Evolutionary conservation across 2,888 invertebrate genomes (phyloP).

Genomic region (Thecocarcelia acutangulata): DNA sequence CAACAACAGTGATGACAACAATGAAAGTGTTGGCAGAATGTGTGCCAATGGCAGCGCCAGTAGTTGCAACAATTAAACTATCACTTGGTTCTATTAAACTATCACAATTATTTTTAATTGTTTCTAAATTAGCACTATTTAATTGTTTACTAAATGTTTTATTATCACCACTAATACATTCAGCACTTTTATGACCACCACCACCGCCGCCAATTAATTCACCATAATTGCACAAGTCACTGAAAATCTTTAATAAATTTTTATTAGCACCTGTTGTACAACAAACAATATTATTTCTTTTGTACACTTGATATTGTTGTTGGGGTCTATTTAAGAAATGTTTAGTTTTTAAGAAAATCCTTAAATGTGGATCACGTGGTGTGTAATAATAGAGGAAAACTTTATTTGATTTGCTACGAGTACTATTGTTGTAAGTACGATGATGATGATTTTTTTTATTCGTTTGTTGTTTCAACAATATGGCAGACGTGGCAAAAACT

Average conservation of each 20-base stretch:
- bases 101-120: constrained; percentile 61
- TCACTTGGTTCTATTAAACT: constrained; percentile 51
- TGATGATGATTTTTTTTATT: constrained; percentile 75
- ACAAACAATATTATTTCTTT: constrained; percentile 16
- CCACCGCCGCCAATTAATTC: constrained; percentile 79
- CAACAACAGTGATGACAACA: constrained; percentile 15
- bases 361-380: constrained; percentile 81
- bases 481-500: constrained; percentile 62
- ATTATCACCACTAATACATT: constrained; percentile 31
- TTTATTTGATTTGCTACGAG: constrained; percentile 80
- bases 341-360: constrained; percentile 75
- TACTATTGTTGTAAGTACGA: constrained; percentile 79
- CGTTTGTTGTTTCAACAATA: constrained; percentile 60
- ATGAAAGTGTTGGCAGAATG: constrained; percentile 36
- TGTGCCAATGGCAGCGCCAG: constrained; percentile 31
- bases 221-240: constrained; percentile 79
- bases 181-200: constrained; percentile 34
- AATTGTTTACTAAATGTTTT: constrained; percentile 60
- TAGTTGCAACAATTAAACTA: constrained; percentile 48
- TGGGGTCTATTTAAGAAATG: constrained; percentile 56
- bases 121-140: constrained; percentile 55
- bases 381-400: constrained; percentile 80
- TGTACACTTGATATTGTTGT: constrained; percentile 17
- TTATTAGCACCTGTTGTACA: constrained; percentile 10
- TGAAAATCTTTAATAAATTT: constrained; percentile 78